Conservation (phyloP, 1,140 invertebrate species). For the Orius laevigatus region DNA sequence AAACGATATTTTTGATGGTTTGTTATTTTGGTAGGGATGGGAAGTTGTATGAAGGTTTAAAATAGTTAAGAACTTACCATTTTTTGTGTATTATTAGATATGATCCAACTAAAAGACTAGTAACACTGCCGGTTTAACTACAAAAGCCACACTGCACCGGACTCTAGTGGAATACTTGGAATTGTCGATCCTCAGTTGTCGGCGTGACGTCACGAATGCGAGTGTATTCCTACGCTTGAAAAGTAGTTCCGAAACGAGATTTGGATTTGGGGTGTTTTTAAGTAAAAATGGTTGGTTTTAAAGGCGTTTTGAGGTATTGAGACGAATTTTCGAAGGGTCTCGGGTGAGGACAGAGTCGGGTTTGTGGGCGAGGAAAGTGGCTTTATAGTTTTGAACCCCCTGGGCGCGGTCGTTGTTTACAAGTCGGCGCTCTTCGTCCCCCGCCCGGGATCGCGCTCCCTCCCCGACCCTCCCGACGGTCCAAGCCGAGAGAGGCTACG, state of each 20-base stretch:
- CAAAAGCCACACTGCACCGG: constrained; percentile 23
- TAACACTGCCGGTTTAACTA: constrained; percentile 22
- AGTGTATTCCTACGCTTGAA: constrained; percentile 23
- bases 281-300: not conserved
- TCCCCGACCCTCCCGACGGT: constrained; percentile 22
- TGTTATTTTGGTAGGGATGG: too few species aligned
- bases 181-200: constrained; percentile 19
- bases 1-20: too few species aligned
- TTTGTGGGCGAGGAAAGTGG: constrained; percentile 20
- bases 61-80: constrained; percentile 21
- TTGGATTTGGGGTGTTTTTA: not conserved
- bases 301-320: not conserved
- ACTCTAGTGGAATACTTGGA: constrained; percentile 22
- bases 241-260: not conserved
- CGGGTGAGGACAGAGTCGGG: constrained; percentile 21
- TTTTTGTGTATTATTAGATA: constrained; percentile 13
- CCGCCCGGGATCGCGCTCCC: constrained; percentile 22
- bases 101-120: constrained; percentile 21
- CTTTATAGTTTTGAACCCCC: constrained; percentile 33
- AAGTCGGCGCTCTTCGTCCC: constrained; percentile 29
- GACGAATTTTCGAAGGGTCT: not conserved
- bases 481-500: constrained; percentile 25
- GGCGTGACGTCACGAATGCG: constrained; percentile 18
- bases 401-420: constrained; percentile 46
- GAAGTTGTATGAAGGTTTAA: not conserved